These are phyloP conservation scores for Amphilophus citrinellus DNA, from an alignment of 2,113 vertebrate species.

Conservation along the genomic window DNA sequence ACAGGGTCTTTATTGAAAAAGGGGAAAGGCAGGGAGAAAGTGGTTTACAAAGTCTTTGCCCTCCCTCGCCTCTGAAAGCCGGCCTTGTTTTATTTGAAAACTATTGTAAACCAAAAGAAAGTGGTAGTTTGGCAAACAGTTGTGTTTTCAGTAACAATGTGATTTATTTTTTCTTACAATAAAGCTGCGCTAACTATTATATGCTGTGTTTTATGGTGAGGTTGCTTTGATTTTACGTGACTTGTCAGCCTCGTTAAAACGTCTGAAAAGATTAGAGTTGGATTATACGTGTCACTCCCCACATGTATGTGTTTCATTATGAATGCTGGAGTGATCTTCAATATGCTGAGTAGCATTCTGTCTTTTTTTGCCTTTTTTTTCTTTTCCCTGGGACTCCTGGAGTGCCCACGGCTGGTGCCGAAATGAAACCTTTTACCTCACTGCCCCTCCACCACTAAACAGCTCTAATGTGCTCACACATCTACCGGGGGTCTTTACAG, in stretches of 20 bases:
- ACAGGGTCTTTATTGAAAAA: conserved; percentile 70
- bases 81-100: conserved; percentile 70
- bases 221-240: conserved; percentile 75
- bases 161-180: conserved; percentile 53
- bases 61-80: conserved; percentile 58
- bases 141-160: conserved; percentile 68
- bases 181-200: conserved; percentile 66
- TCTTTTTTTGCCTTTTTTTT: conserved; percentile 41
- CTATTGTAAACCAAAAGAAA: conserved; percentile 71
- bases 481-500: conserved; percentile 59
- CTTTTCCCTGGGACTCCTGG: conserved; percentile 51
- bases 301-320: conserved; percentile 68
- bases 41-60: conserved; percentile 62
- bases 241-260: conserved; percentile 76
- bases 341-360: conserved; percentile 21
- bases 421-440: conserved; percentile 45
- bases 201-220: conserved; percentile 62
- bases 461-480: conserved; percentile 64
- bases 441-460: conserved; percentile 47
- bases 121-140: conserved; percentile 74
- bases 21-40: conserved; percentile 46
- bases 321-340: conserved; percentile 31
- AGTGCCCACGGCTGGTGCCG: conserved; percentile 58
- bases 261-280: conserved; percentile 69
- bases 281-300: conserved; percentile 65